Conservation (phyloP, 2,888 invertebrate species). For the Lasioglossum marginatum region DNA sequence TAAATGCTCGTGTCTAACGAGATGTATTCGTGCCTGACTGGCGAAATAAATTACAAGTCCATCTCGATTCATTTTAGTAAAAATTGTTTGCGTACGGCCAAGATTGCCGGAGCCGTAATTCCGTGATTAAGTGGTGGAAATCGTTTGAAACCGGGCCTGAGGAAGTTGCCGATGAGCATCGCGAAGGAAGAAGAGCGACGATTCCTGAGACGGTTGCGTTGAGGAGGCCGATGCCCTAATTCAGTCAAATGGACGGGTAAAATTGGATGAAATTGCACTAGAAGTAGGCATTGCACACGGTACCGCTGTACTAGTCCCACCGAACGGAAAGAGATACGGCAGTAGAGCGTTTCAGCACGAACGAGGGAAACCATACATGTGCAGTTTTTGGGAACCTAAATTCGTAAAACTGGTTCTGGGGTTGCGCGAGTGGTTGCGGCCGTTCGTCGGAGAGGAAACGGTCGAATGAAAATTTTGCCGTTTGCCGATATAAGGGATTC, state of each 20-base stretch:
- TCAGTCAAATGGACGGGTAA: constrained; percentile 5
- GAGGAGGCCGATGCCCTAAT: constrained; percentile 13
- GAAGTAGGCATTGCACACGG: constrained; percentile 7
- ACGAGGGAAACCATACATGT: not conserved
- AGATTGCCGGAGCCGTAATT: not conserved
- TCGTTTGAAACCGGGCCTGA: not conserved
- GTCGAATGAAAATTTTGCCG: not conserved
- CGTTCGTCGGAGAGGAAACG: not conserved
- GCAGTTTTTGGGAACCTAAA: not conserved
- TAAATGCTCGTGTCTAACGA: not conserved
- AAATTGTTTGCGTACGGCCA: not conserved
- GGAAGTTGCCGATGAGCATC: constrained; percentile 8
- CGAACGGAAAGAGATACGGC: not conserved
- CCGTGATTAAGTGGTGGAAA: constrained; percentile 9
- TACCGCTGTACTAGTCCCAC: not conserved
- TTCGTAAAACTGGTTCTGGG: not conserved
- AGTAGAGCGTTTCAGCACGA: not conserved
- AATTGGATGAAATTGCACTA: constrained; percentile 5
- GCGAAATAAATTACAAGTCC: not conserved
- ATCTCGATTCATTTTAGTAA: not conserved
- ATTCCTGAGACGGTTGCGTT: constrained; percentile 6
- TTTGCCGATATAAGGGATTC: constrained; percentile 2
- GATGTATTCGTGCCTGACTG: not conserved
- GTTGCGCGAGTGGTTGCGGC: not conserved
- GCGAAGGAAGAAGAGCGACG: not conserved